Conservation (phyloP, 2,888 invertebrate species). For the Leuctra nigra region DNA sequence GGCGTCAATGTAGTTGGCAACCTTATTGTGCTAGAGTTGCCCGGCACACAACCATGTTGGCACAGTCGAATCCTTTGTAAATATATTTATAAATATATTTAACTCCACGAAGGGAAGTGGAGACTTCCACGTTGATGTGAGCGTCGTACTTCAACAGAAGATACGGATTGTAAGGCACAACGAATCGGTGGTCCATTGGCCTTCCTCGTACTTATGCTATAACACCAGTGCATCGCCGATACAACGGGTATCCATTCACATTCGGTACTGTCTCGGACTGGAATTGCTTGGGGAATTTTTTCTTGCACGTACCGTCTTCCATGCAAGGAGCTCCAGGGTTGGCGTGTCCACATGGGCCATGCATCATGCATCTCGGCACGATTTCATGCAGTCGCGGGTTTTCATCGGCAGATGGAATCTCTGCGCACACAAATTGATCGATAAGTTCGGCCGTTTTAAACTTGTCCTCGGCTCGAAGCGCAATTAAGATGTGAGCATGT, state of each 20-base stretch:
- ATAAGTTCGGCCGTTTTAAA: slow-evolving; percentile 27
- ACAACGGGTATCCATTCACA: slow-evolving; percentile 35
- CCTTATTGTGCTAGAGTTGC: neutral
- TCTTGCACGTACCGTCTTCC: neutral
- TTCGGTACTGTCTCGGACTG: slow-evolving; percentile 31
- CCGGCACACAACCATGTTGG: slow-evolving; percentile 23
- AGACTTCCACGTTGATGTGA: slow-evolving; percentile 39
- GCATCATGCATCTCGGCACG: slow-evolving; percentile 30
- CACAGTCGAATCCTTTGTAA: slow-evolving; percentile 31
- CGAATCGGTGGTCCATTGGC: slow-evolving; percentile 35
- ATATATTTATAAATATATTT: slow-evolving; percentile 32
- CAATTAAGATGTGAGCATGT: slow-evolving; percentile 31
- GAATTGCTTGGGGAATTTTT: slow-evolving; percentile 29
- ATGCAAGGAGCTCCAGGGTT: no score
- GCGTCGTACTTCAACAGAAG: slow-evolving; percentile 34
- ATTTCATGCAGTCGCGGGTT: slow-evolving; percentile 23
- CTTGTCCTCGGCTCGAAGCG: slow-evolving; percentile 33
- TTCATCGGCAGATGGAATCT: slow-evolving; percentile 22
- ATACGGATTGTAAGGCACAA: slow-evolving; percentile 38
- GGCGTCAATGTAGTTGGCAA: neutral
- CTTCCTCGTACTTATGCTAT: no score
- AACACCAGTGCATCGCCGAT: no score
- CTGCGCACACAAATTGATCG: slow-evolving; percentile 22
- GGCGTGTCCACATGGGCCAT: slow-evolving; percentile 32
- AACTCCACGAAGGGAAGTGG: slow-evolving; percentile 6